These are phyloP conservation scores for Jacana jacana DNA, from an alignment of 2,113 vertebrate species.

Conservation along the genomic window DNA sequence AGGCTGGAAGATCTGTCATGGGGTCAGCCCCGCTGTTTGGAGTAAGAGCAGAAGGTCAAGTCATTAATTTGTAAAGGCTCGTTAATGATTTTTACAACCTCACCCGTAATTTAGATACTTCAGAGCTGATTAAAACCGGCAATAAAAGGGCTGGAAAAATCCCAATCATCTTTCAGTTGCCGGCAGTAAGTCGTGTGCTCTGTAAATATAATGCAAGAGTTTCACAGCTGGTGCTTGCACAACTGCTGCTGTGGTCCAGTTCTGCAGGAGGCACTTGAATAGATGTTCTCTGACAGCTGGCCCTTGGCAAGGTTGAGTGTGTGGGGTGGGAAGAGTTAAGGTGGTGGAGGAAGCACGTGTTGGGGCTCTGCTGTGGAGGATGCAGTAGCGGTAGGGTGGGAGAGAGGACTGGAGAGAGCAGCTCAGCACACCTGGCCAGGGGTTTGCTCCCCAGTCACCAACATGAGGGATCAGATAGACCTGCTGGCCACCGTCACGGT, in stretches of 20 bases:
- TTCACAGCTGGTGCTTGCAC: not conserved
- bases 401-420: not conserved
- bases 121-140: not conserved
- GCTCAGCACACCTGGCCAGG: not conserved
- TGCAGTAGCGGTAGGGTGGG: not conserved
- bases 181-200: fast-evolving
- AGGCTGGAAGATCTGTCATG: not conserved
- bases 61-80: not conserved
- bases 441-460: not conserved
- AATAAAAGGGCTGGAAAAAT: not conserved
- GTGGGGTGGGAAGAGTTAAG: constrained; percentile 14
- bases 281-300: not conserved
- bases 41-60: not conserved
- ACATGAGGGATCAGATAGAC: constrained; percentile 78
- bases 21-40: not conserved
- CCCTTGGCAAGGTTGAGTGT: not conserved
- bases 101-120: not conserved
- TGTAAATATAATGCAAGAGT: not conserved
- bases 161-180: not conserved
- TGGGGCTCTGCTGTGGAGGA: not conserved
- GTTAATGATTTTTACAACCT: not conserved
- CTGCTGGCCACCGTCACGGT: constrained; percentile 79
- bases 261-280: not conserved
- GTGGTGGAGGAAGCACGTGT: constrained; percentile 18
- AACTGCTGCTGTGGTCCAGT: fast-evolving